Base-by-base conservation (phyloP, 2,888 invertebrate genomes). In the Epirrhoe alternata region DNA sequence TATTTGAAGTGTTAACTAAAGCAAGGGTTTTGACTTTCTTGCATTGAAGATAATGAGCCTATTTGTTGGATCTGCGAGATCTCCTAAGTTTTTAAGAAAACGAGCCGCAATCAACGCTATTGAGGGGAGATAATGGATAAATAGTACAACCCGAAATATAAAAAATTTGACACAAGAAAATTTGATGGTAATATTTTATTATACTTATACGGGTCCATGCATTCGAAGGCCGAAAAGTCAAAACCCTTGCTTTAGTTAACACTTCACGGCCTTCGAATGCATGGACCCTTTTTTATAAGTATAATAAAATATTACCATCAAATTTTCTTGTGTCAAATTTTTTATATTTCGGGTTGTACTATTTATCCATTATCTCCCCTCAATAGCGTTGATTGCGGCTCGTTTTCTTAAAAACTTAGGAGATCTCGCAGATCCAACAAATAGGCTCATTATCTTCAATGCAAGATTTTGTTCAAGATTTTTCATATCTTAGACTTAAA, bases 381-480 rank as follows among this genome's bases (percentile, higher is more conserved):
- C 8, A 42, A 64, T 55, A 56, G 53, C 63, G 73, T 61, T 67
- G 70, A 75, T 75, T 68, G 55, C 69, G 54, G 58, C 73, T 72
- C 71, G 74, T 75, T 70, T 74, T 70, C 70, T 73, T 66, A 72
- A 71, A 77, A 79, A 78, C 70, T 78, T 76, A 42, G 64, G 69
- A 70, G 69, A 76, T 78, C n/a, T 76, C 47, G 64, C 69, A 70
- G 69, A 76, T 33, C 74, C 68, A 59, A 59, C 66, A 70, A 75
- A 79, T 78, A 74, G 76, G 74, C 72, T 66, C 69, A 75, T 78
- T 80, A 73, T 66, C 65, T 53, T 72, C 60, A 65, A 66, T 71
- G 51, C 53, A 51, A 49, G 33, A 64, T 45, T 67, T 68, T 38
- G 42, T 60, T 62, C n/a, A 47, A 8, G 14, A 47, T 47, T 63